Base-by-base conservation (phyloP, 2,888 invertebrate genomes). In the Parnassius apollo region DNA sequence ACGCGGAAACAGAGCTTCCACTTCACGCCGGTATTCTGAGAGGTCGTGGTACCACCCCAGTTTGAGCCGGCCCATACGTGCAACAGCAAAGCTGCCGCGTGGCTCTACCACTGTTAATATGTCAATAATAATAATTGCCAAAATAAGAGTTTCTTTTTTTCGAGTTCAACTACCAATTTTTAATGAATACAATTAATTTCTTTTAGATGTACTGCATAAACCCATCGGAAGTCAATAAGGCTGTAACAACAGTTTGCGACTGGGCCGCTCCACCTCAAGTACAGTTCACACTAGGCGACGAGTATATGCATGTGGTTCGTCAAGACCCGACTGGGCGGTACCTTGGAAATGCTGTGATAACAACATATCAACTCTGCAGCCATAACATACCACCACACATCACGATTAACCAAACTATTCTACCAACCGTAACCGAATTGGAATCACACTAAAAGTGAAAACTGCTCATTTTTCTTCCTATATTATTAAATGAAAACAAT, bases 201-300 rank as follows among this genome's bases (percentile, higher is more conserved):
- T 79, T 83, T 0, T 73, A 90, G 89, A 69, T 90, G 72, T 86
- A 70, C 73, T 90, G 89, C 71, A 55, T 86, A 2, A 83, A 82
- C 52, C 89, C 89, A 1, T 67, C 86, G 1, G 70, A 80, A 1
- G 85, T 89, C 10, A 82, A 82, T 59, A 83, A 82, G 57, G 88
- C 78, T 0, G 77, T 79, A 52, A 82, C 87, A 0, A 74, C 75
- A 0, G 88, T 88, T 0, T 90, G 89, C 73, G 90, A 90, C 69
- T 88, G 88, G 88, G 78, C 70, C 0, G 87, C 88, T 0, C 86
- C 89, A 0, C 89, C 89, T 1, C 83, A 82, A 56, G 86, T 89
- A 0, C 77, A 83, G 62, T 87, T 85, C 67, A 86, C 86, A 0
- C 67, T 89, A 2, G 85, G 83, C 0, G 89, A 90, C 57, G 86